These are phyloP conservation scores for Chrysomallon squamiferum DNA, from an alignment of 1,140 invertebrate genomes.

Conservation along the genomic window DNA sequence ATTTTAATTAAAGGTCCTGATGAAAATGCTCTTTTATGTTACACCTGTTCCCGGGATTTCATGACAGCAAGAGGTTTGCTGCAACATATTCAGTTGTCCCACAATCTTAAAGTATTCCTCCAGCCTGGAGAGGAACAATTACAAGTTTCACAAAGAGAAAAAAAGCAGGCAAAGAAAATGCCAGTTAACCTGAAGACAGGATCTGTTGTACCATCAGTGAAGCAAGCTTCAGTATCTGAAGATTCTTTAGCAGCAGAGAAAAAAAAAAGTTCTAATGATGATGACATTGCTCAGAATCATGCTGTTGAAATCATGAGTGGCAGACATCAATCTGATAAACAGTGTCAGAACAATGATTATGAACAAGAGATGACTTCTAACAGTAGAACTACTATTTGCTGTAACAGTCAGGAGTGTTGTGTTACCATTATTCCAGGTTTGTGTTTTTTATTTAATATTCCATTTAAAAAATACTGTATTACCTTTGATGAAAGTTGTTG, in stretches of 20 bases:
- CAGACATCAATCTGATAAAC: neutral
- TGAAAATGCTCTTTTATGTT: slow-evolving; percentile 31
- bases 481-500: no score
- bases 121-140: slow-evolving; percentile 25
- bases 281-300: neutral
- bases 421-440: slow-evolving; percentile 41
- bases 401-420: slow-evolving; percentile 43
- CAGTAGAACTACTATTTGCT: slow-evolving; percentile 24
- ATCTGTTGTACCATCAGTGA: neutral
- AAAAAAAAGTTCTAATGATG: neutral
- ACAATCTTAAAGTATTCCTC: slow-evolving; percentile 49
- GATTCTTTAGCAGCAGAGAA: neutral
- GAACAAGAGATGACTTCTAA: neutral
- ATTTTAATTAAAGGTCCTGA: no score
- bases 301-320: neutral
- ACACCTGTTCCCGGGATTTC: slow-evolving; percentile 45
- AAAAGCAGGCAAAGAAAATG: neutral
- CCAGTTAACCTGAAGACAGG: neutral
- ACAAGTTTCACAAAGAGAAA: neutral
- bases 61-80: slow-evolving; percentile 51
- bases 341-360: neutral
- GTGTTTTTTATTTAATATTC: neutral
- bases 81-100: slow-evolving; percentile 49
- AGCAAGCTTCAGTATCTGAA: neutral
- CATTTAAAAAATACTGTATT: no score